Evolutionary conservation across 2,888 invertebrate species (phyloP), one percentile per base, ranked within the genome.

Genomic region (Syrphus vitripennis): DNA sequence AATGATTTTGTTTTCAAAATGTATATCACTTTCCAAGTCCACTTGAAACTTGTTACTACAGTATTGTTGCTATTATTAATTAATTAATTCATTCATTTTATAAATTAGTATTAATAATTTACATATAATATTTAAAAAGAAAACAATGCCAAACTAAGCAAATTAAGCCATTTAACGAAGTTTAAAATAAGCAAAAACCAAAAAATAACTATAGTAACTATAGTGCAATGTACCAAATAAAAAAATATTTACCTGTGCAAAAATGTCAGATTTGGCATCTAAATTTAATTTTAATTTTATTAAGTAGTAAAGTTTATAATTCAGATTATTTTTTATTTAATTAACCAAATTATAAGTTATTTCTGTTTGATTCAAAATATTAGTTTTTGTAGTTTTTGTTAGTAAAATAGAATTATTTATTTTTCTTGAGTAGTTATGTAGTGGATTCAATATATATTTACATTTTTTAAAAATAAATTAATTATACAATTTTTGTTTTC

Each of bases 181-280:
- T 65, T 74, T 19, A 70, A 86, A 57, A 69, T 78, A 77, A 82
- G 65, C 86, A 61, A 74, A 78, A 80, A 80, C 80, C 84, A 84
- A 84, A 80, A 80, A 80, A 72, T 76, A 80, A 80, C 80, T 48
- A 31, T 84, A 84, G 80, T 76, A 72, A 79, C 71, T 40, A 31
- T 84, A 84, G 80, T 77, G 76, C 76, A 81, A 86, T 82, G 24
- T 74, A 78, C 81, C 86, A 87, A 87, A 83, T 76, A 69, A 76
- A 69, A 71, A 42, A 67, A 61, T 34, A 57, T 26, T 69, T 59
- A 70, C 69, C 40, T 69, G 80, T 75, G 81, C 63, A 80, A 76
- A n/a, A 76, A 74, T 48, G 31, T 72, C 48, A 48, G 37, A 53
- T 37, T 50, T 65, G 69, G 31, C 61, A 50, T 76, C 12, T 50